phyloP scores from a whole-genome alignment of 2,888 invertebrate species.

The Podabrus alpinus region DNA sequence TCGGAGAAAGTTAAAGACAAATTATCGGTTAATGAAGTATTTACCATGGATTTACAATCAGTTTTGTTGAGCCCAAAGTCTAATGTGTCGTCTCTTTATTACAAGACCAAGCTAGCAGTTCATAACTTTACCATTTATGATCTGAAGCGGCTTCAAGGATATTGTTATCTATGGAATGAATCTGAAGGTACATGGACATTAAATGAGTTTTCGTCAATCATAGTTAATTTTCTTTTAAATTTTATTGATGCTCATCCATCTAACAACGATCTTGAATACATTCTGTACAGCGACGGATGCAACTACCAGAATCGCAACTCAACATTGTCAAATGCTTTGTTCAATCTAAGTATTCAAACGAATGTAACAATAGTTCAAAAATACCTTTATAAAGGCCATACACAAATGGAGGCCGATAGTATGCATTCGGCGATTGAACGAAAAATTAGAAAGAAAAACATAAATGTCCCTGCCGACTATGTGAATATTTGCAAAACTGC shows the following conservation, averaged over 20 bases:
- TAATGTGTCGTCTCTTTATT: slow-evolving; percentile 26
- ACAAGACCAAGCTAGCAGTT: slow-evolving; percentile 34
- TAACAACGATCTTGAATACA: slow-evolving; percentile 9
- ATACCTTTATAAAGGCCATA: slow-evolving; percentile 40
- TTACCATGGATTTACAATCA: slow-evolving; percentile 18
- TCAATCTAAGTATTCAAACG: slow-evolving; percentile 31
- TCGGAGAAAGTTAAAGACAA: slow-evolving; percentile 12
- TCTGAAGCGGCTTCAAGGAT: slow-evolving; percentile 24
- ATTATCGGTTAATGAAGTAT: slow-evolving; percentile 7
- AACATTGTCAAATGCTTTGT: slow-evolving; percentile 37
- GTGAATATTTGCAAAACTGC: too few species aligned
- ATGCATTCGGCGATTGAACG: too few species aligned
- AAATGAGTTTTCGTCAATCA: slow-evolving; percentile 32
- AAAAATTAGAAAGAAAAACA: too few species aligned
- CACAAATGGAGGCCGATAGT: slow-evolving; percentile 24
- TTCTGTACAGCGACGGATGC: slow-evolving; percentile 42
- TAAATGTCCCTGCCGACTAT: too few species aligned
- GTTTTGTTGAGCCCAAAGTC: slow-evolving; percentile 21
- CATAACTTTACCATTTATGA: slow-evolving; percentile 38
- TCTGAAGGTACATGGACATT: slow-evolving; percentile 28
- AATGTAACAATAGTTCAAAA: slow-evolving; percentile 38
- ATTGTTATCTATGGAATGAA: slow-evolving; percentile 37
- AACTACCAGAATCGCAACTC: slow-evolving; percentile 41
- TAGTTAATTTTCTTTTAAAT: slow-evolving; percentile 9
- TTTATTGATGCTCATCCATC: neutral